These are phyloP conservation scores for Orientallactaga sibirica DNA, from an alignment of 2,797 vertebrate species.

Conservation along the genomic window DNA sequence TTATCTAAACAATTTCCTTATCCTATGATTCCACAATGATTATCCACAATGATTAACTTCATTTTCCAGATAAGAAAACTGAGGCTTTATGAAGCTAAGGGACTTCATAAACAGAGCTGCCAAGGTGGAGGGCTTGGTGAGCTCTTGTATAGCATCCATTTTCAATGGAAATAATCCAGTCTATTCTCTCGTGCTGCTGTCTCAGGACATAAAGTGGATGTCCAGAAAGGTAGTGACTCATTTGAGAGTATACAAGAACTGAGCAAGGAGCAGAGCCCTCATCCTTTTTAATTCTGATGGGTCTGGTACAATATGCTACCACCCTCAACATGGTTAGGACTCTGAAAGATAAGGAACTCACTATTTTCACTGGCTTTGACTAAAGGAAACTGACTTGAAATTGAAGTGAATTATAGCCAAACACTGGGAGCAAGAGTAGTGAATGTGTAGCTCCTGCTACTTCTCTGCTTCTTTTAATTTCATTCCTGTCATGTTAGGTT, in stretches of 20 bases:
- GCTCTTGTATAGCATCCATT: not conserved
- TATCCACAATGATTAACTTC: not conserved
- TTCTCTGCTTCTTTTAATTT: not conserved
- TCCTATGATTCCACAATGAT: not conserved
- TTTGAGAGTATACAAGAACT: not conserved
- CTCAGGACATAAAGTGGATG: not conserved
- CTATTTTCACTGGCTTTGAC: not conserved
- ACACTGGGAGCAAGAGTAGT: not conserved
- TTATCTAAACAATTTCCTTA: not conserved
- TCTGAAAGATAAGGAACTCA: conserved; percentile 3
- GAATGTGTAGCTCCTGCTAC: not conserved
- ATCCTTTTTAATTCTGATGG: not conserved
- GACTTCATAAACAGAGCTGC: not conserved
- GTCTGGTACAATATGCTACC: not conserved
- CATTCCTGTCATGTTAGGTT: not conserved
- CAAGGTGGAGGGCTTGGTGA: not conserved
- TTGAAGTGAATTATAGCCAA: not conserved
- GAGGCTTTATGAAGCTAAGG: not conserved
- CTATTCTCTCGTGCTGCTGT: not conserved
- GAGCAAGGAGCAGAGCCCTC: not conserved
- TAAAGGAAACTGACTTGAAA: not conserved
- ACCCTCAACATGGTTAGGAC: not conserved
- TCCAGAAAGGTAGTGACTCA: not conserved
- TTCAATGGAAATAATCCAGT: not conserved
- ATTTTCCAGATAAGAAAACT: conserved; percentile 5